Conservation (phyloP, 2,888 invertebrate species). For the Bombylius discolor region DNA sequence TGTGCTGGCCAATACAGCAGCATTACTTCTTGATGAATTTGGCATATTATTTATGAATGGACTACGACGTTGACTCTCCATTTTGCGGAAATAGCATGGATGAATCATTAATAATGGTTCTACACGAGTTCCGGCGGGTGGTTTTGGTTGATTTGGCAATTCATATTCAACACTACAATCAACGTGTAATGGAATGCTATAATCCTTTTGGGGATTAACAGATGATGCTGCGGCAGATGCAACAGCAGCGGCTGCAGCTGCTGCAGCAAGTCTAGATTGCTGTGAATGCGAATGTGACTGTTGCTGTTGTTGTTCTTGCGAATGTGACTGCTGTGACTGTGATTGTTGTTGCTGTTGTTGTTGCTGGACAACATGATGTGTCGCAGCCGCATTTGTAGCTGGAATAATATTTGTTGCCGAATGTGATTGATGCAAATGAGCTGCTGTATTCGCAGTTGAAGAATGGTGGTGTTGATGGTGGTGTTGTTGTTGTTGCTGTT, state of each 20-base stretch:
- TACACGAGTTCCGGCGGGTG: conserved; percentile 67
- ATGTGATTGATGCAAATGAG: not conserved
- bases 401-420: not conserved
- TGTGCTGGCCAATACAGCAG: conserved; percentile 15
- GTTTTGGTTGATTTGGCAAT: conserved; percentile 77
- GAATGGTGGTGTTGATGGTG: conserved; percentile 15
- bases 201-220: conserved; percentile 56
- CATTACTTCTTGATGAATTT: conserved; percentile 40
- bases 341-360: conserved; percentile 8
- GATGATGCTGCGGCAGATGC: conserved; percentile 33
- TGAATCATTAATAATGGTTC: conserved; percentile 82
- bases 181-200: conserved; percentile 74
- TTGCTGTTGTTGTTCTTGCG: not conserved
- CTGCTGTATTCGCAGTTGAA: not conserved
- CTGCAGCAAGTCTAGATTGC: conserved; percentile 21
- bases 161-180: conserved; percentile 88
- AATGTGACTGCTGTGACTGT: conserved; percentile 18
- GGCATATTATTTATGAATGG: conserved; percentile 76
- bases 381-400: conserved; percentile 22
- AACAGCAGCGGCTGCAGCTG: conserved; percentile 42
- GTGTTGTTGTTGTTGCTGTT: conserved; percentile 17
- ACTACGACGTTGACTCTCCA: conserved; percentile 69
- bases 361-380: conserved; percentile 5
- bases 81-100: conserved; percentile 77
- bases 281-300: too few species aligned